Percentiles rank a stretch among this genome's conserved stretches.
These are phyloP conservation scores for Tychaedon coryphoeus DNA, from an alignment of 2,113 vertebrate species.

Conservation along the genomic window DNA sequence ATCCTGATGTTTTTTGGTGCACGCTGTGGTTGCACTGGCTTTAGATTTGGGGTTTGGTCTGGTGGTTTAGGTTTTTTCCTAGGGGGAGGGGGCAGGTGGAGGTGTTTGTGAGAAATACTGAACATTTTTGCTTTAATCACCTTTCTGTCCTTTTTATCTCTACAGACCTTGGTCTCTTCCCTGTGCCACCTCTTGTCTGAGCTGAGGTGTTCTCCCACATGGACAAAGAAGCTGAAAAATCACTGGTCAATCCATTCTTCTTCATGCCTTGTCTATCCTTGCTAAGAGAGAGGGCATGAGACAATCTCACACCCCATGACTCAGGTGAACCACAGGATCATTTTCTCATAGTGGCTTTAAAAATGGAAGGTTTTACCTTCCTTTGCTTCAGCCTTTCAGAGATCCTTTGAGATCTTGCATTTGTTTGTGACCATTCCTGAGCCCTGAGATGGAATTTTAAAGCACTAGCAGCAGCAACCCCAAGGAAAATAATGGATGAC, in stretches of 20 bases:
- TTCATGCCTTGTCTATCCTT: not conserved
- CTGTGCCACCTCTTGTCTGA: not conserved
- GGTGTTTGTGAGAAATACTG: not conserved
- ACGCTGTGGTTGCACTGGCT: not conserved
- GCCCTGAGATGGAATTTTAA: not conserved
- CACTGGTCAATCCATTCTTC: not conserved
- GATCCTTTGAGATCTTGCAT: not conserved
- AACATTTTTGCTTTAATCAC: not conserved
- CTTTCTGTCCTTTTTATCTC: not conserved
- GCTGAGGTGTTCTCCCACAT: not conserved
- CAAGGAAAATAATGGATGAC: not conserved
- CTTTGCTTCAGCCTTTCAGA: not conserved
- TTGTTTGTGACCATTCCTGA: not conserved
- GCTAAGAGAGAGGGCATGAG: not conserved
- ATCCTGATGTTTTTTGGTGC: not conserved
- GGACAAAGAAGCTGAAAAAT: not conserved
- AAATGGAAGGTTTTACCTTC: not conserved
- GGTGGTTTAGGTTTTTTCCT: rapidly evolving
- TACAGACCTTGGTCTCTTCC: not conserved
- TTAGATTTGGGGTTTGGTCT: not conserved
- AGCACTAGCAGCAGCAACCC: not conserved
- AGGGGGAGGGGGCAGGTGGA: rapidly evolving
- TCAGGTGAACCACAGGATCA: not conserved
- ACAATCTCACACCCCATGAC: rapidly evolving
- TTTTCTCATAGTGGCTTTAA: not conserved